Base-by-base conservation (phyloP, 2,797 vertebrate species). In the Nannoperca obscura region DNA sequence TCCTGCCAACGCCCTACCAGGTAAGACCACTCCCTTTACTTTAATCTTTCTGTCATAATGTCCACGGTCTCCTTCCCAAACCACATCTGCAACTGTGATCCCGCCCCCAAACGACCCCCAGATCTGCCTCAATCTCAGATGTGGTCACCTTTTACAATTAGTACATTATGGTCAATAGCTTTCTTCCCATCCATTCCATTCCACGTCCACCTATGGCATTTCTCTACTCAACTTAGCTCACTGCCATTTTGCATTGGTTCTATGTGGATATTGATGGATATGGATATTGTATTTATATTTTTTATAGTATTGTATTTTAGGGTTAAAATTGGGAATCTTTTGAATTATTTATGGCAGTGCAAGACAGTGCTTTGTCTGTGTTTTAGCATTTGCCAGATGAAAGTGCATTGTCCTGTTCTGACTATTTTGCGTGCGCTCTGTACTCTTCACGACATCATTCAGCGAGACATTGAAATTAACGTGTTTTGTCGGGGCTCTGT, bases 1-100 rank as follows among this genome's bases (percentile, higher is more conserved):
- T 86, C 60, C 82, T 79, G 79, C 80, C 89, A 81, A 92, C 85
- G 53, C 83, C 88, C 86, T 64, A 73, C 92, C 94, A 96, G 95
- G 95, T 96, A 96, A 95, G 95, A 87, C 89, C 89, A 87, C 90
- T 91, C 87, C 85, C 80, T 86, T 89, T 80, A 80, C 92, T 92
- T 93, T 93, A 67, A 91, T 94, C 85, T 88, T 67, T 82, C 58
- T 73, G 67, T 86, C 86, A 84, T 88, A 78, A 91, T 86, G 75
- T 71, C 78, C 80, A 67, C 72, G 32, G 72, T 80, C 76, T 80
- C 66, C 75, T 68, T 63, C 74, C 71, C 49, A 76, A 90, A 86
- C 82, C 87, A 86, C 79, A 90, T 83, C 69, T 84, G 72, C 68
- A 49, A 62, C 17, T 27, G 24, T 27, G 24, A 27, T 15, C 53